Evolutionary conservation across 2,113 vertebrate species (phyloP), one percentile per base, ranked within the genome.

Genomic region (Nibea albiflora): DNA sequence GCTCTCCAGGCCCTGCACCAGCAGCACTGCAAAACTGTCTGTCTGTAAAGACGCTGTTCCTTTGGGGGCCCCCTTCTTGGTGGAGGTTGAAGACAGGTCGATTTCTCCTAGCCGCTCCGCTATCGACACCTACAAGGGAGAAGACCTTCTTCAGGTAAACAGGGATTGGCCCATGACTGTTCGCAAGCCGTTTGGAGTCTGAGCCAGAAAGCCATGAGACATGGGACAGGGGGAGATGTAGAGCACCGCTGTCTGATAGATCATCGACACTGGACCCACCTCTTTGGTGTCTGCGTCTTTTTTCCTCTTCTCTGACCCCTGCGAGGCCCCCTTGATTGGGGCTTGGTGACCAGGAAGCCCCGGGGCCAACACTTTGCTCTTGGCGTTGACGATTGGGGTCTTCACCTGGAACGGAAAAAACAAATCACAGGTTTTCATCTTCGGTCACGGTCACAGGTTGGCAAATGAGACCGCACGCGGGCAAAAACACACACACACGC

Each of bases 1-100:
- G 90, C 98, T 99, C 94, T 99, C 98, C 92, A 99, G 94, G 20
- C 97, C 98, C 78, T 99, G 98, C 12, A 97, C 95, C 50, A 99
- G 90, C 76, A 99, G 95, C 60, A 99, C 96, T 0, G 97, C 96
- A 24, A 96, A 98, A 84, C 96, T 97, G 78, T 98, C 97, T 0
- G 96, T 97, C 90, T 98, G 96, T 20, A 96, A 82, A 4, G 96
- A 96, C 66, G 96, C 91, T 7, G 86, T 88, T 4, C 90, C 95
- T 67, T 96, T 96, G 80, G 70, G 83, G 61, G 89, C 95, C 2
- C 93, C 93, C 85, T 95, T 96, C 22, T 69, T 80, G 0, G 58
- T 77, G 50, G 90, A 70, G 10, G 62, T 54, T 4, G 74, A 56
- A 15, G 90, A 96, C 53, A 99, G 95, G 76, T 97, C 95, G 68